Percentiles rank a stretch among this genome's conserved stretches.
Conservation (phyloP, 1,140 invertebrate species). For the Ooceraea biroi region DNA sequence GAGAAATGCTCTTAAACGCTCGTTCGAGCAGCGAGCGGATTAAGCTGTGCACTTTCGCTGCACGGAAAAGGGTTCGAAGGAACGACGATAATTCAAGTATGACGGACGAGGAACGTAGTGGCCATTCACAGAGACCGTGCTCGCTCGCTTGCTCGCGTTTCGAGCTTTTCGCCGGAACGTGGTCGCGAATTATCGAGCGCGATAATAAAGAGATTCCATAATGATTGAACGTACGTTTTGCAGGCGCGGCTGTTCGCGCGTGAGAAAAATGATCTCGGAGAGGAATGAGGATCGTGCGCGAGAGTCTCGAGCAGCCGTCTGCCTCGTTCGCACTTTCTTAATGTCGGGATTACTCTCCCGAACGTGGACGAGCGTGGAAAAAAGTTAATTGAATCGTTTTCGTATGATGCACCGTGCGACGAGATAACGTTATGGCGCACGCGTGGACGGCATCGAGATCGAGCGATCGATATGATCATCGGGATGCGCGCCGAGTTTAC, state of each 20-base stretch:
- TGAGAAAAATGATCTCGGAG: neutral
- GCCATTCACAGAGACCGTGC: neutral
- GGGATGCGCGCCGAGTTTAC: neutral
- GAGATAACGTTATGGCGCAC: neutral
- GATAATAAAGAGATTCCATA: constrained; percentile 32
- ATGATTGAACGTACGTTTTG: neutral
- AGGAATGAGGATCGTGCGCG: neutral
- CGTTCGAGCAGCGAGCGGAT: constrained; percentile 13
- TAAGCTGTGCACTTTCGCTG: constrained; percentile 13
- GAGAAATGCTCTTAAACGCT: constrained; percentile 43
- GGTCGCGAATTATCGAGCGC: constrained; percentile 9
- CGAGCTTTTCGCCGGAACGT: constrained; percentile 7
- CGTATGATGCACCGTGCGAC: neutral
- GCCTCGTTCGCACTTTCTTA: neutral
- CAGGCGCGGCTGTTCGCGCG: neutral
- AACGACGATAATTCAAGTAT: constrained; percentile 42
- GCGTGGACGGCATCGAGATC: neutral
- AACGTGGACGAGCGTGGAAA: neutral
- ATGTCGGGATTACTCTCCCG: neutral
- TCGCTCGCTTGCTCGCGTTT: neutral
- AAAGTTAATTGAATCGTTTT: constrained; percentile 25
- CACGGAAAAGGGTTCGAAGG: constrained; percentile 27
- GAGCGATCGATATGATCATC: neutral
- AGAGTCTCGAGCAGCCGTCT: neutral
- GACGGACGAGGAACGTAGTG: constrained; percentile 13